Percentiles rank a stretch among this genome's conserved stretches.
phyloP scores from a whole-genome alignment of 2,113 vertebrate species.

The Vulpes ferrilata region DNA sequence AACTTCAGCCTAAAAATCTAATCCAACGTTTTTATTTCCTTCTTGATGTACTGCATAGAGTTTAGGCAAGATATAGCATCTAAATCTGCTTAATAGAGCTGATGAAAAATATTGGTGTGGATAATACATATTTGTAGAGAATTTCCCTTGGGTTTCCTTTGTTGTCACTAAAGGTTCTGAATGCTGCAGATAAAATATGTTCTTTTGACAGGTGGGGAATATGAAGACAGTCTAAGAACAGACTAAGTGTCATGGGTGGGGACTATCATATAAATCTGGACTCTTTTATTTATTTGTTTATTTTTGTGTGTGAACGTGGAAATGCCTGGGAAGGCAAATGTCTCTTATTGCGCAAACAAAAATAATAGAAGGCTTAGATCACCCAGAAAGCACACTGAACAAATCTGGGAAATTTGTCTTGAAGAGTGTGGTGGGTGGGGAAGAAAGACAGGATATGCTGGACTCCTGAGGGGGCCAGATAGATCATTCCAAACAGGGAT shows the following conservation, averaged over 20 bases:
- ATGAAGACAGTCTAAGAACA: not conserved
- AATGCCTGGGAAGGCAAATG: not conserved
- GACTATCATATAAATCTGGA: not conserved
- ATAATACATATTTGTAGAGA: not conserved
- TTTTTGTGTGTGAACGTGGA: not conserved
- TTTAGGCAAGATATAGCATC: not conserved
- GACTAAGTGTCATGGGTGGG: not conserved
- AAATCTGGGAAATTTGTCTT: not conserved
- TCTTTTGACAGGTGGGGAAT: not conserved
- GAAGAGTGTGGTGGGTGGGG: not conserved
- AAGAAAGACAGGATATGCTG: not conserved
- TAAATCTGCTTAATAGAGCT: not conserved
- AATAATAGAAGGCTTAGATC: not conserved
- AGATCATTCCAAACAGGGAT: not conserved
- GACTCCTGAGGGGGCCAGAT: not conserved
- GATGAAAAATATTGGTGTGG: not conserved
- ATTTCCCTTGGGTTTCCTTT: constrained; percentile 4
- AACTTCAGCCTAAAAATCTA: constrained; percentile 91
- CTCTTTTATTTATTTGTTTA: not conserved
- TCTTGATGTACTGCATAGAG: not conserved
- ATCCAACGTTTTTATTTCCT: not conserved
- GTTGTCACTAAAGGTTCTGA: not conserved
- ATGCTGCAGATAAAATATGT: not conserved
- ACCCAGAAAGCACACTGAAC: not conserved
- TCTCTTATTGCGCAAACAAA: not conserved